Evolutionary conservation across 1,140 invertebrate species (phyloP).

Genomic region (Ctenoplectra terminalis): DNA sequence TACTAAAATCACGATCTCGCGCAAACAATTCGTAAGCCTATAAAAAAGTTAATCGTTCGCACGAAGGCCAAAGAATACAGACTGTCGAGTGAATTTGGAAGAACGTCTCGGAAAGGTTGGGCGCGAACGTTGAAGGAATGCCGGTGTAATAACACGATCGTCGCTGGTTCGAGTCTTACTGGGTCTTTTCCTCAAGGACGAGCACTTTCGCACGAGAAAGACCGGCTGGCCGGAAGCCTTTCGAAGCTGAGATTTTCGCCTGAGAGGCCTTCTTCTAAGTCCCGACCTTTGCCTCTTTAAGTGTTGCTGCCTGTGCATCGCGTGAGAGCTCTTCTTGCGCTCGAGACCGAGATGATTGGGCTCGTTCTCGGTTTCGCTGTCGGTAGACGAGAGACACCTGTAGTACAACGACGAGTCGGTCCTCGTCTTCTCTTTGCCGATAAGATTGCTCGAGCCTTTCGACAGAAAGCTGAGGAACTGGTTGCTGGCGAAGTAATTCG

Average conservation of each 20-base stretch:
- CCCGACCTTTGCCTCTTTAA: slow-evolving; percentile 60
- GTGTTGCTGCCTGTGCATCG: slow-evolving; percentile 46
- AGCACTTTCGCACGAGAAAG: slow-evolving; percentile 79
- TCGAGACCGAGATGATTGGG: slow-evolving; percentile 21
- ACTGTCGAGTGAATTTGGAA: too few species aligned
- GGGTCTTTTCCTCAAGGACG: slow-evolving; percentile 79
- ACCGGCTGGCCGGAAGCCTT: slow-evolving; percentile 77
- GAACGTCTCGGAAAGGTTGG: too few species aligned
- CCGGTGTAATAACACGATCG: background rate
- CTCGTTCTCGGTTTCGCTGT: slow-evolving; percentile 71
- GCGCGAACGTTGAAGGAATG: too few species aligned
- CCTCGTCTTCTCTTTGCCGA: slow-evolving; percentile 47
- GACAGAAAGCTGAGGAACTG: slow-evolving; percentile 77
- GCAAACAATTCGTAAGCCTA: too few species aligned
- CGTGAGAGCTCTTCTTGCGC: slow-evolving; percentile 44
- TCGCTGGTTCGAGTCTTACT: slow-evolving; percentile 70
- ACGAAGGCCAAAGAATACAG: too few species aligned
- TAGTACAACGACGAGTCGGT: slow-evolving; percentile 50
- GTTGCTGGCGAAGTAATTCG: slow-evolving; percentile 78
- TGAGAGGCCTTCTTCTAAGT: slow-evolving; percentile 75
- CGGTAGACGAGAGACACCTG: slow-evolving; percentile 74
- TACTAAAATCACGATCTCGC: too few species aligned
- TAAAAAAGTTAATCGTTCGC: too few species aligned
- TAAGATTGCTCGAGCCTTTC: slow-evolving; percentile 51
- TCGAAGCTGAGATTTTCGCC: slow-evolving; percentile 77